Base-by-base conservation (phyloP, 2,888 invertebrate species). In the Selenia dentaria region DNA sequence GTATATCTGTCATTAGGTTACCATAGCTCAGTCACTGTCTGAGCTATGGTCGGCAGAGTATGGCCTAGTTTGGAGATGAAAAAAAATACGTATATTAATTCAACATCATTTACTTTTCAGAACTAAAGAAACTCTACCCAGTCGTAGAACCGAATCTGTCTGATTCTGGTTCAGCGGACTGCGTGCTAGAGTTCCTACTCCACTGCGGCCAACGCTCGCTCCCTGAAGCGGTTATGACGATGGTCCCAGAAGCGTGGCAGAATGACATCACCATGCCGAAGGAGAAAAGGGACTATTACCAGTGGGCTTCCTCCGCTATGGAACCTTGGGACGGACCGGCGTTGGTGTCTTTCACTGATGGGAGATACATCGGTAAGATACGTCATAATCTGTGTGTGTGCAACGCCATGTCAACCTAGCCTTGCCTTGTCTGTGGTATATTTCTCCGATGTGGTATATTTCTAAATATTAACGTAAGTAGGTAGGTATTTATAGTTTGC, bases 241-340 rank as follows among this genome's bases (percentile, higher is more conserved):
- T 99, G 99, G 98, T 98, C 29, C 99, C 99, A 0, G 99, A 99
- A 83, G 99, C 99, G 0, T 99, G 99, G 99, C 98, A 99, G 85
- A 97, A 98, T 75, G 98, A 97, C 78, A 89, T 93, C 50, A 95
- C 96, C 14, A 99, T 99, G 99, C 92, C 96, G 0, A 93, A 94
- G 53, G 97, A 97, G 72, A 99, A 98, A 84, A 94, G 96, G 36
- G 96, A 97, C 73, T 99, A 98, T 80, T 99, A 99, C 86, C 96
- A 97, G 61, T 99, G 99, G 99, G 96, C 98, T 8, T 96, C 98
- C 0, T 99, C 96, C 73, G 96, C 95, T 10, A 99, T 99, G 99
- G 99, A 99, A 79, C 99, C 99, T 0, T 99, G 99, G 99, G 99
- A 99, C 83, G 99, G 99, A 16, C 96, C 97, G 1, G 99, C 99